Conservation (phyloP, 2,888 invertebrate genomes). For the Drosophila kuntzei region DNA sequence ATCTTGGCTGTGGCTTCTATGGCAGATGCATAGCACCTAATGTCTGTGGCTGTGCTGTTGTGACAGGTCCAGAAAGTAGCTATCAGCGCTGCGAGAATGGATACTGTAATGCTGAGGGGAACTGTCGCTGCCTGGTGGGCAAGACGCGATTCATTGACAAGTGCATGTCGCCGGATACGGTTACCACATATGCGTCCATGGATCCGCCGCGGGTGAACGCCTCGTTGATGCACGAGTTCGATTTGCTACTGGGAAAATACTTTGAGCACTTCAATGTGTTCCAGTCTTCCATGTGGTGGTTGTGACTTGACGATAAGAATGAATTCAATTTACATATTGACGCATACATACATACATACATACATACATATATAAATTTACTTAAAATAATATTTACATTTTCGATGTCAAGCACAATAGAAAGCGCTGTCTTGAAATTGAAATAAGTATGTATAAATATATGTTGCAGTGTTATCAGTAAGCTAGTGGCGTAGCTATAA, state of each 20-base stretch:
- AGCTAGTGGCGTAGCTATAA: slow-evolving; percentile 10
- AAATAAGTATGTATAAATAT: slow-evolving; percentile 1
- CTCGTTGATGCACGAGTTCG: slow-evolving; percentile 77
- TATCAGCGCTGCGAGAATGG: slow-evolving; percentile 72
- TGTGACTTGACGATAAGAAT: slow-evolving; percentile 34
- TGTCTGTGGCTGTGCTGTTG: slow-evolving; percentile 83
- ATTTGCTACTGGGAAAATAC: slow-evolving; percentile 77
- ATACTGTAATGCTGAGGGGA: slow-evolving; percentile 74
- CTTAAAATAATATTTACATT: slow-evolving; percentile 20
- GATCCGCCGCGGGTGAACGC: slow-evolving; percentile 70
- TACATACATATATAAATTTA: not conserved
- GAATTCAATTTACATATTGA: not conserved
- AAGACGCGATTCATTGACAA: slow-evolving; percentile 80
- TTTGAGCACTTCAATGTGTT: slow-evolving; percentile 48
- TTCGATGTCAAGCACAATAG: slow-evolving; percentile 52
- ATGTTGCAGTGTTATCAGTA: slow-evolving; percentile 54
- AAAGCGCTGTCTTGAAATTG: slow-evolving; percentile 28
- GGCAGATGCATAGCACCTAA: slow-evolving; percentile 83
- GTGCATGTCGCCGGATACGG: slow-evolving; percentile 81
- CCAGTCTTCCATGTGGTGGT: slow-evolving; percentile 57
- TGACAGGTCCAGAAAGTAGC: slow-evolving; percentile 49
- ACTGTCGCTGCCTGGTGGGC: slow-evolving; percentile 78
- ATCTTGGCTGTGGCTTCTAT: slow-evolving; percentile 81
- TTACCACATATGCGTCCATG: slow-evolving; percentile 82
- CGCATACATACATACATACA: not conserved